These are phyloP conservation scores for Chrysotoxum bicinctum DNA, from an alignment of 2,888 invertebrate genomes.

Conservation along the genomic window DNA sequence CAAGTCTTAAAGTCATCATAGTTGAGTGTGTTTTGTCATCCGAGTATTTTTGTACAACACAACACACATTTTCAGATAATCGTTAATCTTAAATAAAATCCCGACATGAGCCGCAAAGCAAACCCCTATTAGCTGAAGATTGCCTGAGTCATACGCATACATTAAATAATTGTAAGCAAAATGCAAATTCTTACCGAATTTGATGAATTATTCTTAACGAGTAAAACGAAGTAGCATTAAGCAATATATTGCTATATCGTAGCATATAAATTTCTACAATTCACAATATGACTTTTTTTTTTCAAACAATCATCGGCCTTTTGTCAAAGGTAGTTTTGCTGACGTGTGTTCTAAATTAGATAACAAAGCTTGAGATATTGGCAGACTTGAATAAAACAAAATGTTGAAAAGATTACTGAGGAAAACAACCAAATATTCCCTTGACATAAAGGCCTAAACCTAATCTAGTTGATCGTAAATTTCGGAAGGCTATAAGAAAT, in stretches of 20 bases:
- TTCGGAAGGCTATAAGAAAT: not conserved
- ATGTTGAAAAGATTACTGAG: not conserved
- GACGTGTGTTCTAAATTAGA: not conserved
- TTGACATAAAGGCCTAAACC: not conserved
- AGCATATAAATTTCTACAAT: not conserved
- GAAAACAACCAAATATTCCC: not conserved
- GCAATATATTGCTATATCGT: not conserved
- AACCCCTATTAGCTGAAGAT: not conserved
- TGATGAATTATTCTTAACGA: slow-evolving; percentile 1
- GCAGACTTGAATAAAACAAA: not conserved
- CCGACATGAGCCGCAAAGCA: not conserved
- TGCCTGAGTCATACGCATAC: not conserved
- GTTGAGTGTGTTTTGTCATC: not conserved
- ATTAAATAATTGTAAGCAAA: not conserved
- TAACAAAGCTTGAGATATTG: not conserved
- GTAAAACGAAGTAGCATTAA: not conserved
- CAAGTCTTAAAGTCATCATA: not conserved
- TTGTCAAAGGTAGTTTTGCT: not conserved
- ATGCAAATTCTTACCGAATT: not conserved
- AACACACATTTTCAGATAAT: not conserved
- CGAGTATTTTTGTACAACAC: not conserved
- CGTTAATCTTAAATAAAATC: not conserved
- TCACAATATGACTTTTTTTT: not conserved
- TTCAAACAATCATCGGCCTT: not conserved
- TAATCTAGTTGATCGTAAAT: not conserved